Percentiles rank a stretch among this genome's conserved stretches.
Conservation (phyloP, 2,888 invertebrate species). For the Spialia ferax region DNA sequence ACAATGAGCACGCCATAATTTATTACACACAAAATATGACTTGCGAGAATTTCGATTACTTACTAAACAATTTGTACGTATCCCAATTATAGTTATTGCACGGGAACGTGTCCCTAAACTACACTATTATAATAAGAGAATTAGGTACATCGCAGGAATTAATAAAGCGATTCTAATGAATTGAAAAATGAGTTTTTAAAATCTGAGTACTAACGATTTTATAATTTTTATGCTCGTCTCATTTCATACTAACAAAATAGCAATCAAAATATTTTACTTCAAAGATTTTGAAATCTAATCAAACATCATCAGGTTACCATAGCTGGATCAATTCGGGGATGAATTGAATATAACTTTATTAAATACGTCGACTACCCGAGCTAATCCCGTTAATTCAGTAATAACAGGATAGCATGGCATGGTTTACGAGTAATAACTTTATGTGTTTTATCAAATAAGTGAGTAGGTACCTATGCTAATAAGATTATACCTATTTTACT, state of each 20-base stretch:
- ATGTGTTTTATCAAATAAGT: slow-evolving; percentile 33
- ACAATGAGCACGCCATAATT: not conserved
- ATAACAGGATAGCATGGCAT: slow-evolving; percentile 28
- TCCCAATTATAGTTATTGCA: too few relatives aligned
- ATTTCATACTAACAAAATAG: too few relatives aligned
- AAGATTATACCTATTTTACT: slow-evolving; percentile 9
- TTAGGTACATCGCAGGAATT: too few relatives aligned
- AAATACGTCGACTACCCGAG: slow-evolving; percentile 4
- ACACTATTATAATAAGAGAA: too few relatives aligned
- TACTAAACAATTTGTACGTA: not conserved
- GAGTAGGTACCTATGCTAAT: slow-evolving; percentile 35
- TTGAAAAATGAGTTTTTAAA: too few relatives aligned
- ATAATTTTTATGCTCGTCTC: too few relatives aligned
- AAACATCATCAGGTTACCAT: not conserved
- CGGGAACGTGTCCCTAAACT: too few relatives aligned
- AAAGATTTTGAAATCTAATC: slow-evolving; percentile 6
- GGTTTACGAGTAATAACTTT: too few relatives aligned
- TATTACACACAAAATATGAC: not conserved
- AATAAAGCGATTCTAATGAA: too few relatives aligned
- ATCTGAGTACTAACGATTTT: too few relatives aligned
- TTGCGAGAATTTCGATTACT: not conserved
- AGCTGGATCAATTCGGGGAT: not conserved
- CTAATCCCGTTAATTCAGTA: slow-evolving; percentile 26
- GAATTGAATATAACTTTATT: not conserved
- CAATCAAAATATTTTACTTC: too few relatives aligned